These are phyloP conservation scores for Tillus elongatus DNA, from an alignment of 2,888 invertebrate species.

Conservation along the genomic window DNA sequence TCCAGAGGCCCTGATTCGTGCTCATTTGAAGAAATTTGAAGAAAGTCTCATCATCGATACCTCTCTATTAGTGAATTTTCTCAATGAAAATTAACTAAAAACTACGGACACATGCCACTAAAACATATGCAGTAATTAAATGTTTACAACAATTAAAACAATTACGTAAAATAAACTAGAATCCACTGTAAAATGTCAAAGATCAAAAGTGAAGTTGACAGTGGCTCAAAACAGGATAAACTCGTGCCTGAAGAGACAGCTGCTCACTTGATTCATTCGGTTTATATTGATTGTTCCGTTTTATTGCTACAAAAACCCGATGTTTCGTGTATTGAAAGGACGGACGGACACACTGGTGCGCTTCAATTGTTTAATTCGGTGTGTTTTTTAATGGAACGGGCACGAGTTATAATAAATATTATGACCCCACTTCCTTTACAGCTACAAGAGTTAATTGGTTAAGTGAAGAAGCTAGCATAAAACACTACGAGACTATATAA, in stretches of 20 bases:
- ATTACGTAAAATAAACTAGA: neutral
- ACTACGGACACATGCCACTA: too few relatives aligned
- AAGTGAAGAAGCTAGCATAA: too few relatives aligned
- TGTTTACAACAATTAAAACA: too few relatives aligned
- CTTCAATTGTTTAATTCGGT: slow-evolving; percentile 1
- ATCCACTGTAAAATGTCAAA: neutral
- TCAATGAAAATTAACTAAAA: too few relatives aligned
- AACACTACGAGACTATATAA: too few relatives aligned
- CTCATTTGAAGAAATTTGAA: too few relatives aligned
- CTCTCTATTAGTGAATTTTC: too few relatives aligned
- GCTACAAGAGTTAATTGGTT: slow-evolving; percentile 4
- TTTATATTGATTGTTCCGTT: slow-evolving; percentile 2
- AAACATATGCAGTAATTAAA: too few relatives aligned
- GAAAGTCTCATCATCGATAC: too few relatives aligned
- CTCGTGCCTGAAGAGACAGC: slow-evolving; percentile 3
- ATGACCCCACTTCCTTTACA: slow-evolving; percentile 40
- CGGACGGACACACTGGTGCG: neutral
- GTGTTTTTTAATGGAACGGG: slow-evolving; percentile 15
- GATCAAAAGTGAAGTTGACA: neutral
- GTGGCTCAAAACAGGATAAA: neutral
- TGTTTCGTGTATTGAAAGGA: neutral
- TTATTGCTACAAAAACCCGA: too few relatives aligned
- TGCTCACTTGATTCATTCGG: neutral
- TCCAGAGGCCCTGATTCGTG: too few relatives aligned
- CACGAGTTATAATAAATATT: slow-evolving; percentile 42